These are phyloP conservation scores for Ganaspis brasiliensis DNA, from an alignment of 2,888 invertebrate species.

Conservation along the genomic window DNA sequence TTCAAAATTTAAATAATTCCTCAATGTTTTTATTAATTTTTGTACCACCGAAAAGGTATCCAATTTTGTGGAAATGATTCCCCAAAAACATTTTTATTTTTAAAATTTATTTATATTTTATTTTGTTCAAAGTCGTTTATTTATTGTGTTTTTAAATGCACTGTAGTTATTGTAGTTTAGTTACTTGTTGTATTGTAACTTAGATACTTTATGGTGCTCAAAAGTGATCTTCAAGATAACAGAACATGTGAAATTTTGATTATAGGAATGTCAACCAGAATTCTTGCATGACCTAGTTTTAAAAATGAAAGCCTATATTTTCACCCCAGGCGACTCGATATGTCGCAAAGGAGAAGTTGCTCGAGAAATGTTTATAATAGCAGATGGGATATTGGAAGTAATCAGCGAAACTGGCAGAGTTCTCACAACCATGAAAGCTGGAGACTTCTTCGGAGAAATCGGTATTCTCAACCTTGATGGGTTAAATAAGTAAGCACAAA, in stretches of 20 bases:
- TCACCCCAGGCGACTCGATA: conserved; percentile 98
- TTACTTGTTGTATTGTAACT: too few species aligned
- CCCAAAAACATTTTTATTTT: too few species aligned
- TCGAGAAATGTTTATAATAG: conserved; percentile 99
- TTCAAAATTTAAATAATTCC: too few species aligned
- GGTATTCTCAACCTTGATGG: conserved; percentile 98
- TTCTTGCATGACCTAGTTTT: conserved; percentile 97
- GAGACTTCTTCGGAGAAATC: conserved; percentile 99
- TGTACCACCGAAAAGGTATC: too few species aligned
- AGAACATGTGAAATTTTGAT: conserved; percentile 55
- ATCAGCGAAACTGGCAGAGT: conserved; percentile 96
- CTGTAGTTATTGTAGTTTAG: too few species aligned
- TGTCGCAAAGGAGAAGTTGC: conserved; percentile 97
- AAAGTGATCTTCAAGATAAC: too few species aligned
- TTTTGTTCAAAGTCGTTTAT: too few species aligned
- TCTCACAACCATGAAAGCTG: conserved; percentile 97
- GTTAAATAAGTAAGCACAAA: conserved; percentile 90
- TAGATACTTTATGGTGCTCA: too few species aligned
- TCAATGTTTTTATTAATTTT: too few species aligned
- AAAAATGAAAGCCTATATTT: conserved; percentile 99
- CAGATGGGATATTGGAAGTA: conserved; percentile 97
- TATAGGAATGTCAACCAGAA: conserved; percentile 97
- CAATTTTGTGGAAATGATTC: too few species aligned
- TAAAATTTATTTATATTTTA: too few species aligned
- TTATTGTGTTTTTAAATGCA: too few species aligned